Evolutionary conservation across 2,888 invertebrate genomes (phyloP), one percentile per base, ranked within the genome.

Genomic region (Drosophila mulleri): DNA sequence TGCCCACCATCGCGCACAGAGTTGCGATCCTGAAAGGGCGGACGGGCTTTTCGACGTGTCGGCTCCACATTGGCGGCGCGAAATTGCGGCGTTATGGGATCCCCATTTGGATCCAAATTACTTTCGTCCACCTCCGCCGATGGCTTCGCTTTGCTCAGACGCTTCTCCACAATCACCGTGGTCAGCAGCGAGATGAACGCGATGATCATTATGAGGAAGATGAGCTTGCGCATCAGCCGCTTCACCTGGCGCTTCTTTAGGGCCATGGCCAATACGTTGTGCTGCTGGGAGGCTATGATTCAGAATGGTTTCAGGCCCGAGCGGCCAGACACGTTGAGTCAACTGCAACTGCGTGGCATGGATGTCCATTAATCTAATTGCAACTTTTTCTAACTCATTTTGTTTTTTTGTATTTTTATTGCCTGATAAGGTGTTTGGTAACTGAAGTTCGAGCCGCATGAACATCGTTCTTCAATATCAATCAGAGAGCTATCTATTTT

Each of bases 191-290:
- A 80, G 1, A 90, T 54, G 26, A 84, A 67, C 32, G 76, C 74
- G 1, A 84, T 66, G 12, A 64, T 48, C 0, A 85, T 26, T 9
- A 89, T 56, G 1, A 84, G 64, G 12, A 89, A 78, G 41, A 90
- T 53, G 1, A 88, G 64, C 56, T 84, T 89, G 29, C 82, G 83
- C 42, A 89, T 71, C 18, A 87, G 48, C 32, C 89, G 86, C 60
- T 91, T 91, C 5, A 85, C 81, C 54, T 83, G 79, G 47, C 91
- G 90, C 63, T 84, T 90, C 41, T 84, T 89, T 72, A 91, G 73
- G 26, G 86, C 88, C 86, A 85, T 88, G 37, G n/a, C 53, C 26
- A n/a, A 12, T 48, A 76, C 68, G 75, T 65, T 63, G 7, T 56
- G 57, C 57, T 29, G 41, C 63, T 39, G 50, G 14, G 41, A 69